Evolutionary conservation across 1,140 invertebrate genomes (phyloP).

Genomic region (Calycopis cecrops): DNA sequence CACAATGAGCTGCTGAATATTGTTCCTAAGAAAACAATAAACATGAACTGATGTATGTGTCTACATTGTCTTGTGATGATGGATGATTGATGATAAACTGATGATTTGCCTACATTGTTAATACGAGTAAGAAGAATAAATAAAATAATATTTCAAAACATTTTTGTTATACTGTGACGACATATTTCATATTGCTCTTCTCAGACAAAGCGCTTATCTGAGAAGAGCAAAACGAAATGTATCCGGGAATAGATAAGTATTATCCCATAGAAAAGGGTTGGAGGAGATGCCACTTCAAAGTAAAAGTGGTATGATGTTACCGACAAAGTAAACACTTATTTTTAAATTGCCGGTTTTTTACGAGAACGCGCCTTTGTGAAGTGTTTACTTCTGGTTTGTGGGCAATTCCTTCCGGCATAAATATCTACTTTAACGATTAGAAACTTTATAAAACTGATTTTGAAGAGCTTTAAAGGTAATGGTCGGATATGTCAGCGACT

Average conservation of each 20-base stretch:
- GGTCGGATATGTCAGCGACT: not conserved
- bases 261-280: conserved; percentile 59
- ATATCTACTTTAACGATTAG: conserved; percentile 17
- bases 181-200: no score
- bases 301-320: conserved; percentile 36
- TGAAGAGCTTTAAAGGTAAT: not conserved
- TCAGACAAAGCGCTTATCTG: no score
- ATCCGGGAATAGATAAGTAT: conserved; percentile 32
- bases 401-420: conserved; percentile 36
- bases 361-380: conserved; percentile 50
- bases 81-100: no score
- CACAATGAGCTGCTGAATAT: no score
- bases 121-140: no score
- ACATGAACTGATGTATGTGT: no score
- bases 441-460: conserved; percentile 13
- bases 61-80: no score
- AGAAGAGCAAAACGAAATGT: conserved; percentile 2
- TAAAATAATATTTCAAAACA: no score
- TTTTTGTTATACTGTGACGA: no score
- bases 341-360: conserved; percentile 53
- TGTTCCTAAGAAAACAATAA: no score
- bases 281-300: conserved; percentile 68
- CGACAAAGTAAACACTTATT: conserved; percentile 64
- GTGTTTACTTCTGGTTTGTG: conserved; percentile 31
- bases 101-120: no score